phyloP scores from a whole-genome alignment of 2,113 vertebrate genomes.

The Pogona vitticeps region DNA sequence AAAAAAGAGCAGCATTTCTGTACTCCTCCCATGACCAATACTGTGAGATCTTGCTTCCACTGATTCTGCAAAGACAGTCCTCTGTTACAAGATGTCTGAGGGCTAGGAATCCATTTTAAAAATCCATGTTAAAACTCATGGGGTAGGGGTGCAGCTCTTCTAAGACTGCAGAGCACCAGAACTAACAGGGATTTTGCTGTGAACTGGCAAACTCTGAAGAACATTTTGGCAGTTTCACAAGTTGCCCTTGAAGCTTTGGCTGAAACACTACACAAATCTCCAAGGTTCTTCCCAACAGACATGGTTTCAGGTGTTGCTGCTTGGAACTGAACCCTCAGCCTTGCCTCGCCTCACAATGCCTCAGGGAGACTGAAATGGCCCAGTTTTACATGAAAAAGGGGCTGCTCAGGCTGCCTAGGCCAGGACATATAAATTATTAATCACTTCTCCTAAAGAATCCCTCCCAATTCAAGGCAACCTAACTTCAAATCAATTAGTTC shows the following conservation, averaged over 20 bases:
- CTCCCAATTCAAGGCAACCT: conserved; percentile 66
- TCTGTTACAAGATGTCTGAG: not conserved
- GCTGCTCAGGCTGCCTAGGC: conserved; percentile 45
- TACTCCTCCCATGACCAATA: too few relatives aligned
- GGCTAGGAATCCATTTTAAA: too few relatives aligned
- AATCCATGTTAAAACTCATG: not conserved
- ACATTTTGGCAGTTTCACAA: conserved; percentile 34
- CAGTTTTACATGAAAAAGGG: conserved; percentile 73
- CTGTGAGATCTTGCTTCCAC: not conserved
- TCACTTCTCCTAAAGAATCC: conserved; percentile 71
- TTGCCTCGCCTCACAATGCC: not conserved
- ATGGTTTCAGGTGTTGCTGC: not conserved
- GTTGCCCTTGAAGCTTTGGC: conserved; percentile 44
- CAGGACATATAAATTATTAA: conserved; percentile 76
- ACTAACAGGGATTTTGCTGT: not conserved
- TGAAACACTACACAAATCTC: not conserved
- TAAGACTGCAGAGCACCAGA: conserved; percentile 1
- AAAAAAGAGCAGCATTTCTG: too few relatives aligned
- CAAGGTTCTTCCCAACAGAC: conserved; percentile 32
- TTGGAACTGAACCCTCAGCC: not conserved
- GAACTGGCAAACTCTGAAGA: conserved; percentile 18
- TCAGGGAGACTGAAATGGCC: conserved; percentile 66
- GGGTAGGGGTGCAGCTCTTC: not conserved
- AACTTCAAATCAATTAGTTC: conserved; percentile 75
- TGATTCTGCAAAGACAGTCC: not conserved